Evolutionary conservation across 2,113 vertebrate genomes (phyloP).

Genomic region (Misgurnus mizolepis): DNA sequence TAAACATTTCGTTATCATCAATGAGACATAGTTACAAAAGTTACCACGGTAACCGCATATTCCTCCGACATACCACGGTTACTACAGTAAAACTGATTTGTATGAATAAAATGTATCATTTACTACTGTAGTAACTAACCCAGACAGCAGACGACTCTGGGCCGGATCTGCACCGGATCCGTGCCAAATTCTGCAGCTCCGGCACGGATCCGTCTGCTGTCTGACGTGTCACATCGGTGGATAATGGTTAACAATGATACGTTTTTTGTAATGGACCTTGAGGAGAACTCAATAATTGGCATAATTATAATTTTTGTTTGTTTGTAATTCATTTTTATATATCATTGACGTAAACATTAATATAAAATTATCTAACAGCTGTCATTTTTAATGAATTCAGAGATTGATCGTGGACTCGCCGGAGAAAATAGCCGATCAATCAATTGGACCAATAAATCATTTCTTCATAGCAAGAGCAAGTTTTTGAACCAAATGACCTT

Average conservation of each 20-base stretch:
- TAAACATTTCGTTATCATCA: not conserved
- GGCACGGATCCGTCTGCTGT: no score
- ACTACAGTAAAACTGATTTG: no score
- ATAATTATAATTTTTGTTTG: not conserved
- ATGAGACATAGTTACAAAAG: not conserved
- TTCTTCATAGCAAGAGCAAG: constrained; percentile 12
- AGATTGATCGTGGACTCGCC: constrained; percentile 11
- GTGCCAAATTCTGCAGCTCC: no score
- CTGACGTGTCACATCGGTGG: not conserved
- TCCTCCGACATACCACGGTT: not conserved
- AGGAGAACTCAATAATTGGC: not conserved
- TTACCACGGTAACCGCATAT: not conserved
- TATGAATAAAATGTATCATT: no score
- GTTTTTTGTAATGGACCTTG: not conserved
- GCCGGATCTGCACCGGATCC: no score
- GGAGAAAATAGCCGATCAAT: constrained; percentile 37
- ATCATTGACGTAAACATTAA: constrained; percentile 8
- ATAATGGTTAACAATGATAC: not conserved
- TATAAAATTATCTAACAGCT: constrained; percentile 14
- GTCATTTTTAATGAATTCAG: constrained; percentile 1
- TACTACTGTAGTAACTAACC: no score
- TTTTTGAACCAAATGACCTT: constrained; percentile 25
- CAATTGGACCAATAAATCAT: constrained; percentile 38
- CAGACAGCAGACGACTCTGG: no score
- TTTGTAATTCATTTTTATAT: constrained; percentile 14